Conservation (phyloP, 2,113 vertebrate genomes). For the Neotragus pygmaeus region DNA sequence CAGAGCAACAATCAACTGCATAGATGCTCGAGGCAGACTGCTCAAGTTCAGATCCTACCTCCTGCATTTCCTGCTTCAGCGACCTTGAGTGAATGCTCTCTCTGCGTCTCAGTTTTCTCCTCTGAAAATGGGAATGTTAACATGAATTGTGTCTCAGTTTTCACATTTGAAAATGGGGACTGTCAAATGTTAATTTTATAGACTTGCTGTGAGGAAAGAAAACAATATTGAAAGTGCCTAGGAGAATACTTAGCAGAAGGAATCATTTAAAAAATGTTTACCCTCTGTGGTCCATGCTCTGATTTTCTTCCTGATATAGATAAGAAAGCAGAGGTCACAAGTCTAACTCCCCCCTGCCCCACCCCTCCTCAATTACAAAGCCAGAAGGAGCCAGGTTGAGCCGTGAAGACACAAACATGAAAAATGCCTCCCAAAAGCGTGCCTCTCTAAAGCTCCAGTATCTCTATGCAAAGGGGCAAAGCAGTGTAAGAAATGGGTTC, state of each 20-base stretch:
- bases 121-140: slow-evolving; percentile 9
- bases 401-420: neutral
- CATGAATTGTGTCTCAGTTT: slow-evolving; percentile 11
- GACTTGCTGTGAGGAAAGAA: neutral
- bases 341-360: neutral
- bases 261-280: neutral
- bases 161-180: slow-evolving; percentile 4
- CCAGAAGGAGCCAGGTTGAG: neutral
- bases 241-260: neutral
- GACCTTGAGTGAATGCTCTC: slow-evolving; percentile 34
- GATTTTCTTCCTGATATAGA: neutral
- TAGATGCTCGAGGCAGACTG: neutral
- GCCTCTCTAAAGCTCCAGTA: neutral
- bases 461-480: neutral
- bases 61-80: neutral
- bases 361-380: neutral
- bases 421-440: neutral
- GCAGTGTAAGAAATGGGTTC: neutral
- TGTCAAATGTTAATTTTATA: neutral
- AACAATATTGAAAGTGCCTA: neutral
- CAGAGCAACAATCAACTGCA: neutral
- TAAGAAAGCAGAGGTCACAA: neutral
- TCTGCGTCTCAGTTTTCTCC: slow-evolving; percentile 31
- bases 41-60: neutral
- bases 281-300: neutral